These are phyloP conservation scores for Melipona bicolor DNA, from an alignment of 2,888 invertebrate genomes.

Conservation along the genomic window DNA sequence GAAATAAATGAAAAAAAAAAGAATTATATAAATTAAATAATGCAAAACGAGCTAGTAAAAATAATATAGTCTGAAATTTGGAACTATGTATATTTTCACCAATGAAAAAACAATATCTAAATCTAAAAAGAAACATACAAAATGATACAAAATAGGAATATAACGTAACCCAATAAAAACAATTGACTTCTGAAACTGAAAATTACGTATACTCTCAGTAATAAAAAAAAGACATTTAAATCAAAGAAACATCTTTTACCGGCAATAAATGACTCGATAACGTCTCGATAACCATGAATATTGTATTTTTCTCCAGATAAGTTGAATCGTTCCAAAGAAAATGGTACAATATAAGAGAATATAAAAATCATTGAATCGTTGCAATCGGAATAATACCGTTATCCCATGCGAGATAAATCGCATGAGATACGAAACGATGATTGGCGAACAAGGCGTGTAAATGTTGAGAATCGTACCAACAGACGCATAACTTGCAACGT, in stretches of 20 bases:
- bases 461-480: not conserved
- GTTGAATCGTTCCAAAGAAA: not conserved
- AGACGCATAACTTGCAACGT: constrained; percentile 23
- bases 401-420: constrained; percentile 3
- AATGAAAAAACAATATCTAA: too few relatives aligned
- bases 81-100: too few relatives aligned
- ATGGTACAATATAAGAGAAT: not conserved
- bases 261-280: not conserved
- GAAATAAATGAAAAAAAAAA: not conserved
- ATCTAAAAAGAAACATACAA: too few relatives aligned
- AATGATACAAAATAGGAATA: not conserved
- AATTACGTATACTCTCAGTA: not conserved
- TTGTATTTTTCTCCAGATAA: not conserved
- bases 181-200: not conserved
- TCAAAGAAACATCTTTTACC: not conserved
- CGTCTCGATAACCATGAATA: not conserved
- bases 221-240: not conserved
- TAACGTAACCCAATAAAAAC: not conserved
- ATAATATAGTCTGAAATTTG: too few relatives aligned
- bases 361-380: not conserved
- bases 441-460: not conserved
- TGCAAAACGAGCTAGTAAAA: not conserved
- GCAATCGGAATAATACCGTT: constrained; percentile 30
- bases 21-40: not conserved
- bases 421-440: constrained; percentile 14